A percentile compares a stretch with the other conserved stretches of the same genome.
Conservation (phyloP, 2,888 invertebrate genomes). For the Rhorus exstirpatorius region DNA sequence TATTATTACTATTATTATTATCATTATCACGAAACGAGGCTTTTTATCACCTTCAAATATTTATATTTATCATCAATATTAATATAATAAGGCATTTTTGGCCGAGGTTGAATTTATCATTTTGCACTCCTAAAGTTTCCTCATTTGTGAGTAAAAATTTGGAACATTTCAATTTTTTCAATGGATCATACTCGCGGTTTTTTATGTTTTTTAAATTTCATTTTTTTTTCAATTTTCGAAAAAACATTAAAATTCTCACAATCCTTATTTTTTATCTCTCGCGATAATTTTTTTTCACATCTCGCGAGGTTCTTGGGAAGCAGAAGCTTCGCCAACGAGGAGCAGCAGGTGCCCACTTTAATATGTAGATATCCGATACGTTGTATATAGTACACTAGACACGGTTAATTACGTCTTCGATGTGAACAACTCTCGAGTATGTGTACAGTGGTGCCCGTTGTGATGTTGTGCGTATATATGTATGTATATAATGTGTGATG, state of each 20-base stretch:
- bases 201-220: too few relatives aligned
- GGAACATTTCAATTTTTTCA: too few relatives aligned
- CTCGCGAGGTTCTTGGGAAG: slow-evolving; percentile 1
- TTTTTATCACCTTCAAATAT: too few relatives aligned
- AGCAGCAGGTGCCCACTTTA: slow-evolving; percentile 61
- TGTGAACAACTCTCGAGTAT: slow-evolving; percentile 62
- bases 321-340: slow-evolving; percentile 1
- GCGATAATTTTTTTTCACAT: neutral
- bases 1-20: too few relatives aligned
- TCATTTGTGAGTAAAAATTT: too few relatives aligned
- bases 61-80: too few relatives aligned
- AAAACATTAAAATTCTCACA: neutral
- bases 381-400: slow-evolving; percentile 39
- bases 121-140: too few relatives aligned
- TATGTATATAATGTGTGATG: too few relatives aligned
- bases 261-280: neutral
- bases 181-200: too few relatives aligned
- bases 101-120: too few relatives aligned
- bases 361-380: slow-evolving; percentile 64
- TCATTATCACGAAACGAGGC: too few relatives aligned
- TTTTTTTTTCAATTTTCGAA: neutral
- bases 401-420: slow-evolving; percentile 67
- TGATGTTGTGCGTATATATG: slow-evolving; percentile 4
- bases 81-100: too few relatives aligned
- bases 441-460: slow-evolving; percentile 17